Conservation (phyloP, 2,888 invertebrate genomes). For the Trilocha varians region DNA sequence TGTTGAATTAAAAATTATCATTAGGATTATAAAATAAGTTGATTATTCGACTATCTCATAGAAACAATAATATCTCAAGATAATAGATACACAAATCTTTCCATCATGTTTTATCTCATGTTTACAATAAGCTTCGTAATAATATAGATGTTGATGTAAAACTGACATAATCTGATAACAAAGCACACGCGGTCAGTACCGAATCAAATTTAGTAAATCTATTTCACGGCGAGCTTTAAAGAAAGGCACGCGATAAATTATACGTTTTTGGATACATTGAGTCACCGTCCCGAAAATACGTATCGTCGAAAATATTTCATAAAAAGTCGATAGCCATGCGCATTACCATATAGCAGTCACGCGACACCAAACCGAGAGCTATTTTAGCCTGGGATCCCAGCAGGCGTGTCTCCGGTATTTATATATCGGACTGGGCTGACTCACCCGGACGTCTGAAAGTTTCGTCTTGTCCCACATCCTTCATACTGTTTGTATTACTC, state of each 20-base stretch:
- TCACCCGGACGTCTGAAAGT: constrained; percentile 64
- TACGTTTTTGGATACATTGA: constrained; percentile 20
- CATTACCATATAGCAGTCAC: constrained; percentile 53
- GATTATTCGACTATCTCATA: neutral
- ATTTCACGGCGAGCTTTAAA: neutral
- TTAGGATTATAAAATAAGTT: neutral
- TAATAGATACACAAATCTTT: constrained; percentile 3
- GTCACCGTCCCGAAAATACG: constrained; percentile 18
- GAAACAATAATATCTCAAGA: too few species aligned
- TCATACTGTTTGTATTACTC: constrained; percentile 62
- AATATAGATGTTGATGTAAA: neutral
- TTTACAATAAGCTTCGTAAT: neutral
- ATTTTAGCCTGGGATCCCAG: constrained; percentile 62
- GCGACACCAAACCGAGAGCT: constrained; percentile 56
- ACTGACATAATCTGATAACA: neutral
- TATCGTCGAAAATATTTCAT: constrained; percentile 4
- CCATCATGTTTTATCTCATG: neutral
- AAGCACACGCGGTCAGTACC: neutral
- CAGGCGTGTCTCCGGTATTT: constrained; percentile 71
- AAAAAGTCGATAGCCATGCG: constrained; percentile 14
- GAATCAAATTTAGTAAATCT: neutral
- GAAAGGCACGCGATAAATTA: neutral
- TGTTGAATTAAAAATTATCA: too few species aligned
- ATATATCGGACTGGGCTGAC: constrained; percentile 54
- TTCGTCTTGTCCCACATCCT: constrained; percentile 68